Evolutionary conservation across 2,797 vertebrate genomes (phyloP).

Genomic region (Lagocephalus sceleratus): DNA sequence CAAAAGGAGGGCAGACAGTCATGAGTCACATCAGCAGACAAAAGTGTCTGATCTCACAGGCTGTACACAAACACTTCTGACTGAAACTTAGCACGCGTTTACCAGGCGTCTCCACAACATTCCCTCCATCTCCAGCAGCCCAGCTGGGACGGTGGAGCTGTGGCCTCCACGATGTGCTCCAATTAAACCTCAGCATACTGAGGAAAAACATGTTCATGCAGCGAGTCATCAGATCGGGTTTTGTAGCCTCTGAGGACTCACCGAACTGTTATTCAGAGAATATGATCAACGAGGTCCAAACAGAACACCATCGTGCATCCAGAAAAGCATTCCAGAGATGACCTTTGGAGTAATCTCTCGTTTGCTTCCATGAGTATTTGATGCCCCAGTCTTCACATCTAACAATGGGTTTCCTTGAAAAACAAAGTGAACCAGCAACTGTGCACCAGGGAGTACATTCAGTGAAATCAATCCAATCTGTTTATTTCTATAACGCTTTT

Average conservation of each 20-base stretch:
- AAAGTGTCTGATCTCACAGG: slow-evolving; percentile 6
- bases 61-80: slow-evolving; percentile 36
- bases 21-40: slow-evolving; percentile 11
- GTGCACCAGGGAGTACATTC: too few species aligned
- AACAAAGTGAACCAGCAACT: too few species aligned
- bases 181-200: slow-evolving; percentile 4
- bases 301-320: background rate
- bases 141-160: background rate
- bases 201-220: slow-evolving; percentile 9
- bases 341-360: too few species aligned
- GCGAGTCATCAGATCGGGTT: slow-evolving; percentile 13
- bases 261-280: background rate
- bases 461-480: background rate
- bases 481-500: background rate
- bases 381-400: too few species aligned
- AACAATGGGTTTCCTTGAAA: too few species aligned
- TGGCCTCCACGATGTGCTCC: slow-evolving; percentile 3
- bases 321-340: slow-evolving; percentile 2
- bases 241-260: slow-evolving; percentile 4
- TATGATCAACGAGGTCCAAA: background rate
- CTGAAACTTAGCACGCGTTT: slow-evolving; percentile 32
- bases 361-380: too few species aligned
- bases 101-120: slow-evolving; percentile 12
- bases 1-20: slow-evolving; percentile 8
- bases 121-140: slow-evolving; percentile 7